Base-by-base conservation (phyloP, 2,888 invertebrate species). In the Pseudanteris insignis region DNA sequence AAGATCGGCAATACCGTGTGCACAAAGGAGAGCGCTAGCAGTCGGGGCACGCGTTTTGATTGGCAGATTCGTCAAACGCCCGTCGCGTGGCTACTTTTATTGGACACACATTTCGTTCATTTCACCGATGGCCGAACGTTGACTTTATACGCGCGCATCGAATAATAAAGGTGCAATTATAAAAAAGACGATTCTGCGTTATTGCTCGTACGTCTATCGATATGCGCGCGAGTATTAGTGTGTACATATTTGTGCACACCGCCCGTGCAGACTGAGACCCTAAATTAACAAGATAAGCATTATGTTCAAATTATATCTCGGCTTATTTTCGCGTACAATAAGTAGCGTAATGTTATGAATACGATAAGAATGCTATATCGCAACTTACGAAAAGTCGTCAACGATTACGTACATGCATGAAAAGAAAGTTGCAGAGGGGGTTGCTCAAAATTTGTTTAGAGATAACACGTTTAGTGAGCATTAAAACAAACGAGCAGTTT, bases 21-120 rank as follows among this genome's bases (percentile, higher is more conserved):
- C 64, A 67, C 68, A 68, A 64, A 70, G 67, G 63, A 67, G 67
- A 57, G 61, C 41, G 29, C 32, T 57, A 30, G 36, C 40, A 64
- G 67, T 65, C 63, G 67, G 62, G 67, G 68, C 60, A 67, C 70
- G 70, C 71, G 67, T 68, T 72, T 72, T 72, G 72, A 73, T 73
- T 73, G 72, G 69, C 53, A 69, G 66, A 68, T 70, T 73, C 71
- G 71, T 71, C 69, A 72, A 72, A 70, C 69, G 70, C 64, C 55
- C 67, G 62, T 36, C 57, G 58, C 65, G 51, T 61, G 53, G 46
- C 43, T 50, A 41, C 51, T 63, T 59, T 59, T 63, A 59, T 59
- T 59, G 50, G 41, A 14, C 28, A 54, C 55, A 28, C 55, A 38
- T 63, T 55, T 59, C 55, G 47, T 59, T 63, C 30, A 50, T 63